Conservation (phyloP, 2,113 vertebrate species). For the Eublepharis macularius region DNA sequence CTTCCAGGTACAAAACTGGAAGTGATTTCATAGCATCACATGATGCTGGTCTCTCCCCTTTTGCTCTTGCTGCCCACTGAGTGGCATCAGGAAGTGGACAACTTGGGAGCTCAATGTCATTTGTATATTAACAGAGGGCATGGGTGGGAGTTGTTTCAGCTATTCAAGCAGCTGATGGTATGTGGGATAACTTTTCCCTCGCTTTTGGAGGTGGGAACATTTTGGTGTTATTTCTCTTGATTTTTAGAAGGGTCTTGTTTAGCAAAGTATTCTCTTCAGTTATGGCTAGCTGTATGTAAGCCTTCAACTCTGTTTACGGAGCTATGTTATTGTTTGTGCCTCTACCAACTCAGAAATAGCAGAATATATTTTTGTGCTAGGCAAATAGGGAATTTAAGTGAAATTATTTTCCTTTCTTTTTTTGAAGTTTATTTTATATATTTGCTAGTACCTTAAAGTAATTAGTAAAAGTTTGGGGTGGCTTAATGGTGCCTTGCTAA, state of each 20-base stretch:
- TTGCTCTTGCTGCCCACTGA: too few relatives aligned
- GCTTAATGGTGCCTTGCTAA: background rate
- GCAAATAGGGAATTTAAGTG: background rate
- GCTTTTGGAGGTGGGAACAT: background rate
- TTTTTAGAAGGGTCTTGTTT: too few relatives aligned
- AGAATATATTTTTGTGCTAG: background rate
- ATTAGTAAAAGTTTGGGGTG: background rate
- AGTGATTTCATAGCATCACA: too few relatives aligned
- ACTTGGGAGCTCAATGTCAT: too few relatives aligned
- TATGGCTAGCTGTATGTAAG: background rate
- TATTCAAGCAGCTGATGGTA: background rate
- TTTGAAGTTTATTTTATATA: background rate
- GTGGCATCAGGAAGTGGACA: too few relatives aligned
- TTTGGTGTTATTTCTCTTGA: background rate
- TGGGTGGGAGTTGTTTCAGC: background rate
- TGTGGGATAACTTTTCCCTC: background rate
- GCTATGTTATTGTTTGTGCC: background rate
- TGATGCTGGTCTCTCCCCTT: too few relatives aligned
- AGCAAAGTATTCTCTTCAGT: too few relatives aligned
- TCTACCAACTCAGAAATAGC: background rate
- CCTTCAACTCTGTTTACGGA: background rate
- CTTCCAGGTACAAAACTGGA: too few relatives aligned
- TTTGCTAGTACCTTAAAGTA: background rate
- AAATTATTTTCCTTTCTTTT: background rate
- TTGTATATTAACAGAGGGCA: too few relatives aligned